Base-by-base conservation (phyloP, 2,888 invertebrate species). In the Erebia palarica region DNA sequence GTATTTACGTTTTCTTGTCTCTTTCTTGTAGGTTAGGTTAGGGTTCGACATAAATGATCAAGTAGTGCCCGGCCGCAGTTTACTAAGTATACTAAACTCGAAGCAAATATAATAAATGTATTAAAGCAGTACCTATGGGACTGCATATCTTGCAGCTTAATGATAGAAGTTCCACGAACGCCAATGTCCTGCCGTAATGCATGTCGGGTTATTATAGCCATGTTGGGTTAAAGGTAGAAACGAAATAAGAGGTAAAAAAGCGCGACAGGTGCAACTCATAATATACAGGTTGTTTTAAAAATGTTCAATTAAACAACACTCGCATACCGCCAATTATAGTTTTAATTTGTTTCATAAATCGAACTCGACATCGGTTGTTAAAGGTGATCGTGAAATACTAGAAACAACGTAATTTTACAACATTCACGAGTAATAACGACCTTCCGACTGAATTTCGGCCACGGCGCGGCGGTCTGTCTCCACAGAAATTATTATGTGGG, bases 171-270 rank as follows among this genome's bases (percentile, higher is more conserved):
- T 84, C 44, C 82, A 78, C 78, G 73, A 73, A 79, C 79, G 80
- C 77, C 79, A 80, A 84, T 81, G 88, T 88, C 89, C 90, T 90
- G 87, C 87, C 86, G 79, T 85, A 89, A 86, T 84, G 81, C 79
- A 77, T 80, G 81, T 79, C 78, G 82, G 81, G 83, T 87, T 87
- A 82, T 84, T 84, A 82, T 80, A 78, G 80, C 79, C 82, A 81
- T 80, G 80, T 78, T 78, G 81, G 83, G 83, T 80, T 81, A 81
- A 82, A 79, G 78, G 81, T 78, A 82, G 81, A 80, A 82, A 83
- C 77, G 76, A 77, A 81, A 85, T 85, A 84, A 85, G 13, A 58
- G 27, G 27, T 13, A 21, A 58, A 58, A 82, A 82, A 81, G 81
- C 80, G 81, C 82, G 83, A 85, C 90, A 90, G 90, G 89, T 90